Evolutionary conservation across 2,888 invertebrate species (phyloP).

Genomic region (Ctenicera cuprea): DNA sequence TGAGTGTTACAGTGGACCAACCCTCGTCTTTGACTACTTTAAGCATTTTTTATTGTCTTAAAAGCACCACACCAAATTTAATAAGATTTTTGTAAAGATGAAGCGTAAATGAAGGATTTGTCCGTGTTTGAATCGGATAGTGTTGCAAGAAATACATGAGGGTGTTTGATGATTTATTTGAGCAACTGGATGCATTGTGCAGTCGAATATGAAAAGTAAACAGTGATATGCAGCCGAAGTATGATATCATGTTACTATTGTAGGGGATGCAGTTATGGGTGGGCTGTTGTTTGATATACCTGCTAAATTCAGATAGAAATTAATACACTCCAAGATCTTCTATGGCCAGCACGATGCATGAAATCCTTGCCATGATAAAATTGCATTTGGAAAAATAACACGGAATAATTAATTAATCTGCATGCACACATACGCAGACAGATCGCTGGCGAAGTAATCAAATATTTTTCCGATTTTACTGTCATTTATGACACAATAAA

Average conservation of each 20-base stretch:
- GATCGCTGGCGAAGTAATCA: constrained; percentile 57
- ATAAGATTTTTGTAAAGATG: too few relatives aligned
- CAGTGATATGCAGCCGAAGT: constrained; percentile 68
- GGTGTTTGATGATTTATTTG: constrained; percentile 61
- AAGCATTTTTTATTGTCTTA: neutral
- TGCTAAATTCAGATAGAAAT: constrained; percentile 51
- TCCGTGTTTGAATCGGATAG: neutral
- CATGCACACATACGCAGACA: constrained; percentile 37
- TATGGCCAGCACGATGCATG: neutral
- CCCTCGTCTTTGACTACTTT: neutral
- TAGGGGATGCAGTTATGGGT: constrained; percentile 66
- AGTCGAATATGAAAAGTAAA: constrained; percentile 72
- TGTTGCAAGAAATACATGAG: neutral
- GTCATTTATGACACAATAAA: constrained; percentile 66
- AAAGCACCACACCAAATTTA: too few relatives aligned
- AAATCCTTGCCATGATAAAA: neutral
- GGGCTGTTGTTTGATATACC: constrained; percentile 53
- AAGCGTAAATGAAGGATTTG: neutral
- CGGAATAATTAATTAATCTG: constrained; percentile 18
- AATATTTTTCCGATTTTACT: constrained; percentile 61
- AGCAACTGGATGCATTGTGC: constrained; percentile 68
- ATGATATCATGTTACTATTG: constrained; percentile 70
- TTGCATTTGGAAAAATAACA: constrained; percentile 6
- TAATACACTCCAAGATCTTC: constrained; percentile 40
- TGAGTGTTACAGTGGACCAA: constrained; percentile 60